These are phyloP conservation scores for Atlantisia rogersi DNA, from an alignment of 2,113 vertebrate species.

Conservation along the genomic window DNA sequence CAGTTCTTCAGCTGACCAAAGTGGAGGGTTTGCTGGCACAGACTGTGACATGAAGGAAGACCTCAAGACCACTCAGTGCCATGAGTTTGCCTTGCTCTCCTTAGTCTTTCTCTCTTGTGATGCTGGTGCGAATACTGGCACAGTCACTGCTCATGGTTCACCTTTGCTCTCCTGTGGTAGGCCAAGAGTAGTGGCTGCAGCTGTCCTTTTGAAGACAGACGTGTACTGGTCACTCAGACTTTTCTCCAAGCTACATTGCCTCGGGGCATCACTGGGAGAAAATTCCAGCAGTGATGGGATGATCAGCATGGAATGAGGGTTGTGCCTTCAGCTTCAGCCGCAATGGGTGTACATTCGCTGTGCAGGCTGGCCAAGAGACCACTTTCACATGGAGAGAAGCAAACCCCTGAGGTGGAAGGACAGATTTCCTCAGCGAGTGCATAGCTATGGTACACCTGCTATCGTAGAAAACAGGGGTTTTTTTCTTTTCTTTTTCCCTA, in stretches of 20 bases:
- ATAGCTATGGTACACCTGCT: rapidly evolving
- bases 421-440: not conserved
- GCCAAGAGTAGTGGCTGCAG: not conserved
- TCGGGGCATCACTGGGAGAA: not conserved
- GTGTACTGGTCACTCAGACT: not conserved
- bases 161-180: not conserved
- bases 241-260: not conserved
- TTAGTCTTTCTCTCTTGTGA: rapidly evolving
- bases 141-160: not conserved
- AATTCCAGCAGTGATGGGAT: not conserved
- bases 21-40: not conserved
- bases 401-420: not conserved
- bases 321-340: not conserved
- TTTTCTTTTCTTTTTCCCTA: not conserved
- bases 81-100: not conserved
- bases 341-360: not conserved
- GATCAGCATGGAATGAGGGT: not conserved
- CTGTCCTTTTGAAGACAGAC: not conserved
- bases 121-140: not conserved
- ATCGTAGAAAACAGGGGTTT: not conserved
- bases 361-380: not conserved
- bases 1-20: not conserved
- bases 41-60: not conserved
- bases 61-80: rapidly evolving
- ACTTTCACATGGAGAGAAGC: not conserved